Evolutionary conservation across 2,113 vertebrate species (phyloP).

Genomic region (Siphamia tubifer): DNA sequence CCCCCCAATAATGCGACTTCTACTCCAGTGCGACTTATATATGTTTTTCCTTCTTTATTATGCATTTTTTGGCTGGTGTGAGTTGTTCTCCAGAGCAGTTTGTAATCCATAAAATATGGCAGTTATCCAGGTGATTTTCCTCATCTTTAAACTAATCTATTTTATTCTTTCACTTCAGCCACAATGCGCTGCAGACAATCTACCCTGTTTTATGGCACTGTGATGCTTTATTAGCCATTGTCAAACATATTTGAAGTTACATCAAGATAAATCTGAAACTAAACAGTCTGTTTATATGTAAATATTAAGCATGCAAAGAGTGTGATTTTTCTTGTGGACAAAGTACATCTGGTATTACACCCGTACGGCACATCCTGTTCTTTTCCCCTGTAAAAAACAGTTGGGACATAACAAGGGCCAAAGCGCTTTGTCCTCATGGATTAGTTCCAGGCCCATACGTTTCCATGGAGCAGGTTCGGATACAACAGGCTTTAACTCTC

Average conservation of each 20-base stretch:
- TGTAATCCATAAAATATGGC: too few species aligned
- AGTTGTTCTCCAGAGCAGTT: too few species aligned
- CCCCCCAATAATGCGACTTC: too few species aligned
- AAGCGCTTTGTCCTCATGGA: conserved; percentile 30
- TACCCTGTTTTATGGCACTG: background rate
- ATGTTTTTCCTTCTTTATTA: too few species aligned
- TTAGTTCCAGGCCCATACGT: conserved; percentile 28
- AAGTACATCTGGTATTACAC: conserved; percentile 1
- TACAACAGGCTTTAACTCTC: conserved; percentile 1
- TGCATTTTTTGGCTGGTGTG: too few species aligned
- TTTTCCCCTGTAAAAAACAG: background rate
- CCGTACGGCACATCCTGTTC: conserved; percentile 36
- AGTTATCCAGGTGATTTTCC: background rate
- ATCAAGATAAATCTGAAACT: background rate
- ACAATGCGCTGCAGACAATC: background rate
- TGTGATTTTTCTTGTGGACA: background rate
- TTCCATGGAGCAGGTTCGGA: conserved; percentile 35
- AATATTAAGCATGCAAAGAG: background rate
- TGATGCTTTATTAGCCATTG: background rate
- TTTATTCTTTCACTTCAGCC: background rate
- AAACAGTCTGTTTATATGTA: too few species aligned
- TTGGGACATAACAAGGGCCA: conserved; percentile 13
- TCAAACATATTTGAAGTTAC: background rate
- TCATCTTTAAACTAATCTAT: background rate
- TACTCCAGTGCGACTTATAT: too few species aligned